A percentile compares a stretch with the other conserved stretches of the same genome.
These are phyloP conservation scores for Synchiropus splendidus DNA, from an alignment of 2,113 vertebrate species.

Conservation along the genomic window DNA sequence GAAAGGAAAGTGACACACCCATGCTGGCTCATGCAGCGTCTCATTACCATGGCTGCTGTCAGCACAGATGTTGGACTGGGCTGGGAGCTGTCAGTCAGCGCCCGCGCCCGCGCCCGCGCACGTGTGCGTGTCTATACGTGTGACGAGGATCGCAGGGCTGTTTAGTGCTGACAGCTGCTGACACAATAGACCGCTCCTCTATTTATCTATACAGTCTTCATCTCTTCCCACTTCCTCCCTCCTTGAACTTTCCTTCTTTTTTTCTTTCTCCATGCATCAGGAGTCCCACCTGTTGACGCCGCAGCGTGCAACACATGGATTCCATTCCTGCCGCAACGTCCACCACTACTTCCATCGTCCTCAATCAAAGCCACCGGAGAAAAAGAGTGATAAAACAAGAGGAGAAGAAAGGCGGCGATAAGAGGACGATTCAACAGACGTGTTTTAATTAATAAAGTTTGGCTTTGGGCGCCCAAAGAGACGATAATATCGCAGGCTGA, in stretches of 20 bases:
- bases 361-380: slow-evolving; percentile 13
- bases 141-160: slow-evolving; percentile 58
- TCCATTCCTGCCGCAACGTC: slow-evolving; percentile 1
- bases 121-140: slow-evolving; percentile 8
- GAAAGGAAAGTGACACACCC: slow-evolving; percentile 43
- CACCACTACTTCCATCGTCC: slow-evolving; percentile 2
- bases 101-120: slow-evolving; percentile 15
- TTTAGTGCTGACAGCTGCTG: slow-evolving; percentile 63
- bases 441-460: slow-evolving; percentile 55
- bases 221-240: slow-evolving; percentile 43
- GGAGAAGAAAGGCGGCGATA: slow-evolving; percentile 22
- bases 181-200: slow-evolving; percentile 58
- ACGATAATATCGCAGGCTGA: slow-evolving; percentile 45
- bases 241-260: slow-evolving; percentile 21
- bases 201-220: slow-evolving; percentile 52
- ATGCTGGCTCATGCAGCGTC: slow-evolving; percentile 56
- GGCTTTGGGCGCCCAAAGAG: slow-evolving; percentile 39
- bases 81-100: slow-evolving; percentile 61
- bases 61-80: slow-evolving; percentile 67
- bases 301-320: slow-evolving; percentile 30
- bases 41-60: slow-evolving; percentile 66
- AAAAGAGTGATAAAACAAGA: slow-evolving; percentile 34
- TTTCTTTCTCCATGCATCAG: slow-evolving; percentile 16
- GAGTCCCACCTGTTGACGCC: slow-evolving; percentile 47
- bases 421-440: slow-evolving; percentile 33